These are phyloP conservation scores for Galeopsomyia nigrocyanea DNA, from an alignment of 2,888 invertebrate genomes.

Conservation along the genomic window DNA sequence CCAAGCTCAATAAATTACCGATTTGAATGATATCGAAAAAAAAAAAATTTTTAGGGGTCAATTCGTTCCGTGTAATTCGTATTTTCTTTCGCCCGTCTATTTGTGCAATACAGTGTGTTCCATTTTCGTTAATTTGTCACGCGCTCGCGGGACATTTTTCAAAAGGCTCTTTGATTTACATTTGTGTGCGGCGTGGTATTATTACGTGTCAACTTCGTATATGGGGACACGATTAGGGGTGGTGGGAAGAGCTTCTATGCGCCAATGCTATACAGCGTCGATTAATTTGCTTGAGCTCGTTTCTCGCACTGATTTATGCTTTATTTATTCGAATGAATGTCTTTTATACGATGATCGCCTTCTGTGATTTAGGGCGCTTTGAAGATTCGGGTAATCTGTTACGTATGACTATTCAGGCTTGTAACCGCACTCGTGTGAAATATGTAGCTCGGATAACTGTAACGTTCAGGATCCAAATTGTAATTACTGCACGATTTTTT, in stretches of 20 bases:
- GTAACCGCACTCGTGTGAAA: too few species aligned
- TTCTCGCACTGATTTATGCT: background rate
- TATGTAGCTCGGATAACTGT: too few species aligned
- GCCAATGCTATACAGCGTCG: slow-evolving; percentile 20
- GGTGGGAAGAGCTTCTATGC: slow-evolving; percentile 11
- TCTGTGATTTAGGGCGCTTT: too few species aligned
- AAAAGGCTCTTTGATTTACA: slow-evolving; percentile 37
- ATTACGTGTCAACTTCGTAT: slow-evolving; percentile 15
- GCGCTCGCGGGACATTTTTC: slow-evolving; percentile 6
- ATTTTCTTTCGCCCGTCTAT: slow-evolving; percentile 31
- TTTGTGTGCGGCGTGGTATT: background rate
- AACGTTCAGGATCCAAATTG: too few species aligned
- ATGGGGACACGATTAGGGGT: slow-evolving; percentile 16
- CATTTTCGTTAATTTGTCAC: slow-evolving; percentile 38
- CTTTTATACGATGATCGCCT: too few species aligned
- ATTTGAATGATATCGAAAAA: slow-evolving; percentile 43
- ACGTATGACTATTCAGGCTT: too few species aligned
- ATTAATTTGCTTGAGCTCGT: slow-evolving; percentile 22
- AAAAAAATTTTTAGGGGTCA: slow-evolving; percentile 9
- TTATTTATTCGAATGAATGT: too few species aligned
- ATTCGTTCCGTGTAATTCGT: slow-evolving; percentile 45
- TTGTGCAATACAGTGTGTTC: slow-evolving; percentile 37
- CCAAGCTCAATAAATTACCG: slow-evolving; percentile 47
- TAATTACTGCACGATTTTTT: too few species aligned
- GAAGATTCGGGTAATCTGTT: too few species aligned